Conservation (phyloP, 2,797 vertebrate species). For the Dallia pectoralis region DNA sequence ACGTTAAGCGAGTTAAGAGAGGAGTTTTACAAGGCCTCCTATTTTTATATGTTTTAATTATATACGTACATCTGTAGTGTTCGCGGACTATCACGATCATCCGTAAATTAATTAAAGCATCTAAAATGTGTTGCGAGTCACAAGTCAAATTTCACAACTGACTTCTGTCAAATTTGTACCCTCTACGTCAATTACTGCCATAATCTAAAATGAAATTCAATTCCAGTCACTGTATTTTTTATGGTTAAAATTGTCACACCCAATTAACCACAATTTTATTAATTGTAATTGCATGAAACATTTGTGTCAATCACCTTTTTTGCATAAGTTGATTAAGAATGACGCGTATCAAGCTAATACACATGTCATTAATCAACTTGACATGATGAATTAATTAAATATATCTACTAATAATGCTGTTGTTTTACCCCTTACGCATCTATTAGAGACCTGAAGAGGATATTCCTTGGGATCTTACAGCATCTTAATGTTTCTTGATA, state of each 20-base stretch:
- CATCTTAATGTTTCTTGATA: neutral
- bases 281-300: constrained; percentile 64
- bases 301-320: constrained; percentile 65
- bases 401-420: constrained; percentile 55
- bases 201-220: no score
- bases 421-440: neutral
- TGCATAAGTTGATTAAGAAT: constrained; percentile 69
- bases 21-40: no score
- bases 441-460: neutral
- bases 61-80: no score
- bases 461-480: neutral
- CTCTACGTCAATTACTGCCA: no score
- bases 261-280: constrained; percentile 61
- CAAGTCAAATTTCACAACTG: no score
- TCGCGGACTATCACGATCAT: no score
- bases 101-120: no score
- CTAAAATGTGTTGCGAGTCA: no score
- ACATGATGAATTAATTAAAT: constrained; percentile 63
- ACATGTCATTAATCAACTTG: constrained; percentile 64
- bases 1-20: neutral
- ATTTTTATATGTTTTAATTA: no score
- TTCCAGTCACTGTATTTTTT: constrained; percentile 19
- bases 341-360: constrained; percentile 56
- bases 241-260: constrained; percentile 53
- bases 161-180: no score